Percentiles rank a stretch among this genome's conserved stretches.
Conservation (phyloP, 2,113 vertebrate species). For the Lasiurus cinereus region DNA sequence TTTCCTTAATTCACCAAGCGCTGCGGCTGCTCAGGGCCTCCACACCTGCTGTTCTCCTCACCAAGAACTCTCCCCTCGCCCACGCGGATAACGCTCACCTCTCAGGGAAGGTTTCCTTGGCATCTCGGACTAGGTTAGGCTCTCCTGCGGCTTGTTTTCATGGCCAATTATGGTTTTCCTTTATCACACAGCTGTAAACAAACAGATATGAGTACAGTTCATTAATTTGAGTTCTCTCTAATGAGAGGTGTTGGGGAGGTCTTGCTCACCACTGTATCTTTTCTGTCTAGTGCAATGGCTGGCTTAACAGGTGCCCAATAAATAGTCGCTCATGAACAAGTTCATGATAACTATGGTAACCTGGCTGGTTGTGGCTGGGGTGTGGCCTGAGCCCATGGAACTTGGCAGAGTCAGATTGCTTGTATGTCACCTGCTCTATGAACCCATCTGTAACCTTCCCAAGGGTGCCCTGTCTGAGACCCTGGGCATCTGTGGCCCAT, state of each 20-base stretch:
- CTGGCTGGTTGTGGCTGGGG: background rate
- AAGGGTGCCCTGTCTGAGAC: background rate
- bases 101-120: background rate
- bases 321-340: background rate
- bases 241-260: background rate
- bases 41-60: background rate
- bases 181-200: background rate
- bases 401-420: background rate
- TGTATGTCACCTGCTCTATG: background rate
- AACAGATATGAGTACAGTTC: background rate
- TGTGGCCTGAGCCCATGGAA: background rate
- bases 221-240: slow-evolving; percentile 21
- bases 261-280: background rate
- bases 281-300: background rate
- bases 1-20: background rate
- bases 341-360: background rate
- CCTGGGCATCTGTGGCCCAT: background rate
- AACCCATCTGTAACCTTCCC: background rate
- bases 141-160: background rate
- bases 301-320: background rate
- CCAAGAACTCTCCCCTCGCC: background rate
- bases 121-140: background rate
- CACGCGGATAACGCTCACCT: background rate
- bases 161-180: background rate
- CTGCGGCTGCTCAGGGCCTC: background rate